phyloP scores from a whole-genome alignment of 2,797 vertebrate species.

The Miichthys miiuy region DNA sequence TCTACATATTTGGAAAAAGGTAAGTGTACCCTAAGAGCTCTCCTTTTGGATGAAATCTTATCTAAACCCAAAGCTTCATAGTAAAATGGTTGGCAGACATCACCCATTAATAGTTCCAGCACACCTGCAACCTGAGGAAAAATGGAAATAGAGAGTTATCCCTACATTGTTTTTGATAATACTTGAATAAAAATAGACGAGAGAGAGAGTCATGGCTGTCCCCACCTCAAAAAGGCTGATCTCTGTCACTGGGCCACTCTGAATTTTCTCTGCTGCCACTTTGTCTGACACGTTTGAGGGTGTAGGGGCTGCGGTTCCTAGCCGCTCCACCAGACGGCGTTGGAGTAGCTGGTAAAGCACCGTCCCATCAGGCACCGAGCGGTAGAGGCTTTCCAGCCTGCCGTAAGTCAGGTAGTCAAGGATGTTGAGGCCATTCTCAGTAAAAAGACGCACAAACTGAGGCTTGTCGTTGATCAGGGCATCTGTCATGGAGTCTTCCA shows the following conservation, averaged over 20 bases:
- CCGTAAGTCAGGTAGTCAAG: conserved; percentile 87
- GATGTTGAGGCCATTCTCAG: conserved; percentile 90
- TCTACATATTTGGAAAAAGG: neutral
- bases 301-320: neutral
- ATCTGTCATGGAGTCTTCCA: conserved; percentile 90
- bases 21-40: conserved; percentile 74
- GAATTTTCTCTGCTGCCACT: conserved; percentile 12
- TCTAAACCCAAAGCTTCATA: conserved; percentile 66
- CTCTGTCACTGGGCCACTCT: conserved; percentile 1
- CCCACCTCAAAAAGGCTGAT: conserved; percentile 85
- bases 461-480: conserved; percentile 91
- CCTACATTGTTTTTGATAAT: neutral
- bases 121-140: conserved; percentile 84
- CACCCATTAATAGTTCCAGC: conserved; percentile 86
- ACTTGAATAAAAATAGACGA: neutral
- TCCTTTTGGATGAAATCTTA: conserved; percentile 68
- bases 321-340: conserved; percentile 73
- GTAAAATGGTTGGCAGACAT: conserved; percentile 88
- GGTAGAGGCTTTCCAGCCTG: conserved; percentile 88
- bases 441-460: conserved; percentile 91
- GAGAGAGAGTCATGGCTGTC: too few species aligned
- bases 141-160: neutral
- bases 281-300: conserved; percentile 24
- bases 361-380: conserved; percentile 80
- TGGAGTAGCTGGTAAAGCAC: conserved; percentile 84